Evolutionary conservation across 2,888 invertebrate genomes (phyloP).

Genomic region (Exocentrus adspersus): DNA sequence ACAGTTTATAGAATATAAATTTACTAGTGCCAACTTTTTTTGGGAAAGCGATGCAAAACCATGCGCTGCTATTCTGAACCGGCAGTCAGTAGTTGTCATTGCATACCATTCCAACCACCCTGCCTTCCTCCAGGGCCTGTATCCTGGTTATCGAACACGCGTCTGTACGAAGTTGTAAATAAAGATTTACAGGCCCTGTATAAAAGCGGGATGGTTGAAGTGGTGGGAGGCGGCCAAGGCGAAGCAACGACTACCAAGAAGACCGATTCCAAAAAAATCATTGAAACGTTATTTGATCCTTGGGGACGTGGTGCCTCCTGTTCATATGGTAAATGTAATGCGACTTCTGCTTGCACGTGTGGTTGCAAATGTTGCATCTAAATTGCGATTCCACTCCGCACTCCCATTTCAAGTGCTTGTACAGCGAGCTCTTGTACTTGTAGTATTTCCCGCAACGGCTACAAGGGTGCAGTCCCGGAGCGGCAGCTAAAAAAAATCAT

Average conservation of each 20-base stretch:
- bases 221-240: no score
- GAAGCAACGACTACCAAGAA: background rate
- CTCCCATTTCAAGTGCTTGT: constrained; percentile 45
- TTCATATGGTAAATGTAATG: constrained; percentile 25
- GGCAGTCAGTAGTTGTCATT: no score
- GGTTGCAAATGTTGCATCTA: constrained; percentile 36
- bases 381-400: constrained; percentile 53
- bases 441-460: constrained; percentile 40
- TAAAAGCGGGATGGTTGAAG: no score
- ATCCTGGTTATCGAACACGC: no score
- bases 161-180: no score
- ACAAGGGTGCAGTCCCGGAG: constrained; percentile 6
- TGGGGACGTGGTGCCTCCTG: constrained; percentile 15
- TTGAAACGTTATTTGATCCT: constrained; percentile 18
- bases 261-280: background rate
- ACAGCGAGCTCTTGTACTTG: constrained; percentile 46
- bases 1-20: no score
- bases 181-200: no score
- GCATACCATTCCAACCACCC: no score
- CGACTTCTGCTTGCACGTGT: constrained; percentile 17
- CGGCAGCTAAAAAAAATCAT: background rate
- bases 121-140: no score
- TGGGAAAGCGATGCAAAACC: no score
- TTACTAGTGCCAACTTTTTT: no score
- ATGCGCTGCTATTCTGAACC: no score